Evolutionary conservation across 2,113 vertebrate genomes (phyloP).

Genomic region (Machaerirhynchus nigripectus): DNA sequence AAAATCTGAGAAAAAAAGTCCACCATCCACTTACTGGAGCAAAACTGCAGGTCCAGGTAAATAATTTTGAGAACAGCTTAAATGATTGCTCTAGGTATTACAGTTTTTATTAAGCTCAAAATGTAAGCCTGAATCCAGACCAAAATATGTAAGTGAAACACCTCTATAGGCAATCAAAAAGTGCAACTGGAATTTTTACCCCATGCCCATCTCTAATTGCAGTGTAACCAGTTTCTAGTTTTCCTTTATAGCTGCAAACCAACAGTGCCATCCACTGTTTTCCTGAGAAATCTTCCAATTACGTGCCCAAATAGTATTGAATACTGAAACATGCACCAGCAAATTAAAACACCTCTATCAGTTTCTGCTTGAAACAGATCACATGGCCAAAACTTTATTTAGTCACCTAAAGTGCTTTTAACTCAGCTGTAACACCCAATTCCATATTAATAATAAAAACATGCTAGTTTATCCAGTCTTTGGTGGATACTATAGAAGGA

Average conservation of each 20-base stretch:
- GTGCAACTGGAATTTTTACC: background rate
- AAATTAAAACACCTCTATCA: background rate
- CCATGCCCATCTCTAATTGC: background rate
- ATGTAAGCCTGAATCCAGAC: background rate
- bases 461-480: background rate
- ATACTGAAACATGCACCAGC: background rate
- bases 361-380: background rate
- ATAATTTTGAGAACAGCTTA: background rate
- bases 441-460: background rate
- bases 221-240: background rate
- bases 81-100: background rate
- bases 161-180: background rate
- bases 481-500: background rate
- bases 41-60: background rate
- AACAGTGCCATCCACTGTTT: constrained; percentile 69
- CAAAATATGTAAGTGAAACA: background rate
- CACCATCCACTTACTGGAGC: background rate
- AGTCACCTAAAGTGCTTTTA: background rate
- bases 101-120: background rate
- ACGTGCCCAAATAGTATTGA: background rate
- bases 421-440: background rate
- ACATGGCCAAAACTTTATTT: background rate
- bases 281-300: constrained; percentile 51
- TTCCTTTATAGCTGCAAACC: constrained; percentile 58
- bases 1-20: background rate